Base-by-base conservation (phyloP, 2,888 invertebrate species). In the Exocentrus adspersus region DNA sequence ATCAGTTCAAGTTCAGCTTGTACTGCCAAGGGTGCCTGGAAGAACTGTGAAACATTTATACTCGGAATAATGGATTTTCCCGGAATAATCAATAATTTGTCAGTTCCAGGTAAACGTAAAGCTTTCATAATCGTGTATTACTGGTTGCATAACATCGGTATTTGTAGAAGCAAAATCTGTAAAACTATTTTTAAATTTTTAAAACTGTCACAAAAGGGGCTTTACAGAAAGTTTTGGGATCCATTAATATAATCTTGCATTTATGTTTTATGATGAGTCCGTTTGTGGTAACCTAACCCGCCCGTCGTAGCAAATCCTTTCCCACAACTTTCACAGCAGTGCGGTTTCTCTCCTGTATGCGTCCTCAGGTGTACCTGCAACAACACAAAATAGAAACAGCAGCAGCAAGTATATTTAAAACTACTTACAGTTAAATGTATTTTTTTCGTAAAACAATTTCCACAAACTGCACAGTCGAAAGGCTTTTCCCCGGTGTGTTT, bases 71-170 rank as follows among this genome's bases (percentile, higher is more conserved):
- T 46, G 19, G 46, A n/a, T 53, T 52, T 53, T 52, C 60, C 54
- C 28, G 52, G 28, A 60, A 60, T 53, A 60, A 60, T 60, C 60
- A 60, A 60, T 60, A 60, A 30, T 60, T 60, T 60, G n/a, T n/a
- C n/a, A n/a, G n/a, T n/a, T n/a, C n/a, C n/a, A n/a, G n/a, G 20
- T 37, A 21, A 19, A 19, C 37, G 21, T 0, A 4, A 9, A 20
- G n/a, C 24, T 24, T 24, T 7, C n/a, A n/a, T n/a, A n/a, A n/a
- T 6, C 37, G 10, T 43, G 54, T 43, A 43, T 43, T 43, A 21
- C 10, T 12, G 54, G 54, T 54, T 54, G 54, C 54, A 54, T 54
- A 54, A 2, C 12, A n/a, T n/a, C n/a, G n/a, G n/a, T n/a, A n/a
- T n/a, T n/a, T n/a, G n/a, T n/a, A n/a, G n/a, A n/a, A n/a, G n/a